These are phyloP conservation scores for Hylaeus volcanicus DNA, from an alignment of 1,140 invertebrate genomes.

Conservation along the genomic window DNA sequence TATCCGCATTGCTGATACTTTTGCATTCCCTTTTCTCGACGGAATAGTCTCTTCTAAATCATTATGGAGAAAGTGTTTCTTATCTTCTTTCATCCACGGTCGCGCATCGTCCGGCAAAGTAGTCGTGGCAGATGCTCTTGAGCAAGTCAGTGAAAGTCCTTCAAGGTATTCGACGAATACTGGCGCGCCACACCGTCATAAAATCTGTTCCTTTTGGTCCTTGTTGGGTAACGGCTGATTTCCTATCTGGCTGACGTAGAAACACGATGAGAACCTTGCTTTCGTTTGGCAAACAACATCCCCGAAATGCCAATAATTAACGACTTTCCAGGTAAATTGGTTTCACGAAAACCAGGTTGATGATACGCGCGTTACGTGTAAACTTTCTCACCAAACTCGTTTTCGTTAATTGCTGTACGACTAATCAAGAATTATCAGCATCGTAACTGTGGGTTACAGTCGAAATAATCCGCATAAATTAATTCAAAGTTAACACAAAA, in stretches of 20 bases:
- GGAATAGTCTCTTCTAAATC: conserved; percentile 52
- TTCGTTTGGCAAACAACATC: neutral
- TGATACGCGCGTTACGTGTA: neutral
- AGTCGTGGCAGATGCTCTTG: conserved; percentile 66
- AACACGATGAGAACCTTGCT: neutral
- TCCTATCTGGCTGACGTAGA: neutral
- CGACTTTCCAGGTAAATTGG: neutral
- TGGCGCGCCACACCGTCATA: conserved; percentile 15
- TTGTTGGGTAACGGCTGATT: conserved; percentile 55
- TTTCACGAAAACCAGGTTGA: neutral
- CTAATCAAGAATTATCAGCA: neutral
- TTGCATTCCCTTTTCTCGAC: neutral
- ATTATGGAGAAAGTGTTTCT: conserved; percentile 76
- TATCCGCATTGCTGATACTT: no score
- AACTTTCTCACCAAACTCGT: neutral
- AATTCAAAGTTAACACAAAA: neutral
- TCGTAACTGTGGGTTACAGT: no score
- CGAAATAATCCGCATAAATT: neutral
- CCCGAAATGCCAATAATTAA: neutral
- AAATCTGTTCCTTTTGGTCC: conserved; percentile 25
- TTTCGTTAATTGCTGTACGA: neutral
- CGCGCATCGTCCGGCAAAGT: conserved; percentile 48
- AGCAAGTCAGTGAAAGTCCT: conserved; percentile 73
- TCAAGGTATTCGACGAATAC: conserved; percentile 35
- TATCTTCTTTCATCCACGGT: conserved; percentile 58